Evolutionary conservation across 2,888 invertebrate genomes (phyloP), one percentile per base, ranked within the genome.

Genomic region (Caenorhabditis panamensis): DNA sequence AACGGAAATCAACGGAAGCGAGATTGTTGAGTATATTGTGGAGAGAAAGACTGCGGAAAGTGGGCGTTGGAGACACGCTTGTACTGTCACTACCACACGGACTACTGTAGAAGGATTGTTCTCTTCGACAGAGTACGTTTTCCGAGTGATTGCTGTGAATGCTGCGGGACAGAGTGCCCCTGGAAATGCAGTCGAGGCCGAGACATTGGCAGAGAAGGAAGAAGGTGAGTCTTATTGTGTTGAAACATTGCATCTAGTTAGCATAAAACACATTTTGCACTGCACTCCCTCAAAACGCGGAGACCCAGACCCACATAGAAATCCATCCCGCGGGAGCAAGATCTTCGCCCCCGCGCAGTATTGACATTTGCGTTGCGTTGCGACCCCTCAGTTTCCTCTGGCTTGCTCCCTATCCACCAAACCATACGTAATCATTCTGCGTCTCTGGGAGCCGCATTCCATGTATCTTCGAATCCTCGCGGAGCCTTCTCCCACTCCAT

Each of bases 71-170:
- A 66, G 86, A n/a, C 67, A 76, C 28, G 79, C 83, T 13, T 79
- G 79, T 26, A 79, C 84, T 16, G 77, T 83, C 6, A 49, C 63
- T 9, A 20, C 16, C 1, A 62, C 69, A 0, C n/a, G 11, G 4
- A 75, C 78, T 31, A 56, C 22, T n/a, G 79, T 82, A 0, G 72
- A 64, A 13, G 85, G 84, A 37, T 78, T 85, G 2, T 84, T 86
- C 80, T 75, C 82, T 13, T 78, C 73, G 26, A 85, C 85, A n/a
- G 79, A 83, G 28, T 86, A 86, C 49, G 82, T 82, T 9, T 86
- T 86, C 82, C 81, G 87, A 8, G 82, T 87, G 37, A 67, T 66
- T 11, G 85, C 87, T 11, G 82, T 85, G 2, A 82, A 85, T 64
- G 67, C 59, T 9, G 79, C 82, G 11, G 85, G 85, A 47, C 41